Evolutionary conservation across 2,797 vertebrate species (phyloP).

Genomic region (Aotus griseimembra): DNA sequence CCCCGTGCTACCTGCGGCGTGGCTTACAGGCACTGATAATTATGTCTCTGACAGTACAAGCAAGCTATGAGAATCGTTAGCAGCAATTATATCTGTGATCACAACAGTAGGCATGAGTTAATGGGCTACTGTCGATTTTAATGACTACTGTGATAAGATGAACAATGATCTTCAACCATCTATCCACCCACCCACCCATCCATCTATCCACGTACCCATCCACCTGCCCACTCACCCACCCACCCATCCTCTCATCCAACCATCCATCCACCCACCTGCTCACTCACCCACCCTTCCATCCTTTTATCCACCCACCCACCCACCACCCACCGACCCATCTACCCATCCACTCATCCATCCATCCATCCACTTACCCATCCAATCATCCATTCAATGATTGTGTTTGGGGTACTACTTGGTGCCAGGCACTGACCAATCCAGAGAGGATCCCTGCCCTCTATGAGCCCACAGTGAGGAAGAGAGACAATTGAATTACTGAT

Average conservation of each 20-base stretch:
- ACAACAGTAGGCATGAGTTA: conserved; percentile 15
- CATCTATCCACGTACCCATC: accelerated
- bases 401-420: neutral
- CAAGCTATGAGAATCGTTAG: neutral
- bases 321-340: neutral
- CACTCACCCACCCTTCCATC: neutral
- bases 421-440: neutral
- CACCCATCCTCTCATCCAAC: neutral
- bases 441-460: neutral
- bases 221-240: too few relatives aligned
- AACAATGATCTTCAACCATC: neutral
- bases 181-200: neutral
- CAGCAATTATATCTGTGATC: conserved; percentile 44
- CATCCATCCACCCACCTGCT: too few relatives aligned
- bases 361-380: neutral
- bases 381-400: neutral
- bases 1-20: neutral
- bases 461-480: neutral
- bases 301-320: too few relatives aligned
- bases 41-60: neutral
- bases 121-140: neutral
- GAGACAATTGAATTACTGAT: neutral
- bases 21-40: conserved; percentile 56
- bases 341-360: neutral
- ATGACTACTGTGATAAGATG: neutral